These are phyloP conservation scores for Xenops minutus DNA, from an alignment of 2,797 vertebrate species.

Conservation along the genomic window DNA sequence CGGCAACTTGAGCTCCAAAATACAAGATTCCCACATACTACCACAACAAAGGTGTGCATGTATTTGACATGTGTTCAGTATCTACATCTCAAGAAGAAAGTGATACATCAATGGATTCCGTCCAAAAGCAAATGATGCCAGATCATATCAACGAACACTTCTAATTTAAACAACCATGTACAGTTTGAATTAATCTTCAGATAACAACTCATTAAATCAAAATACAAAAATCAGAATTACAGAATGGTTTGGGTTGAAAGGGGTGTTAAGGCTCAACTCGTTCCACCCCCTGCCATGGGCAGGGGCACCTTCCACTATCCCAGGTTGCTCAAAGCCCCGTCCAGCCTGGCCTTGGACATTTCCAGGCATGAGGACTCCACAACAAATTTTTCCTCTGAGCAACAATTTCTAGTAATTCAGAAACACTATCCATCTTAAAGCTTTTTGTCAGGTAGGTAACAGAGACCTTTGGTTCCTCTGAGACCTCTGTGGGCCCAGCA, in stretches of 20 bases:
- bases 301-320: not conserved
- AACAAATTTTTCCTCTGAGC: not conserved
- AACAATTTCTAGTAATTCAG: not conserved
- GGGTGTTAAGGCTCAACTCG: not conserved
- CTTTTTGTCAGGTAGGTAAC: not conserved
- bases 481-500: not conserved
- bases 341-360: not conserved
- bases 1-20: not conserved
- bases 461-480: not conserved
- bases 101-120: not conserved
- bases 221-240: not conserved
- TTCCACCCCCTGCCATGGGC: not conserved
- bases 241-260: not conserved
- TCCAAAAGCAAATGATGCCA: not conserved
- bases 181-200: not conserved
- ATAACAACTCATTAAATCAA: not conserved
- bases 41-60: not conserved
- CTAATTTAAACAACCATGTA: not conserved
- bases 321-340: fast-evolving
- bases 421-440: not conserved
- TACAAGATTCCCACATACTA: not conserved
- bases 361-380: not conserved
- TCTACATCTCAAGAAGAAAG: not conserved
- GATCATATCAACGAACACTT: not conserved
- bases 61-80: not conserved